Percentiles rank a stretch among this genome's conserved stretches.
Evolutionary conservation across 2,797 vertebrate species (phyloP).

Genomic region (Moxostoma hubbsi): DNA sequence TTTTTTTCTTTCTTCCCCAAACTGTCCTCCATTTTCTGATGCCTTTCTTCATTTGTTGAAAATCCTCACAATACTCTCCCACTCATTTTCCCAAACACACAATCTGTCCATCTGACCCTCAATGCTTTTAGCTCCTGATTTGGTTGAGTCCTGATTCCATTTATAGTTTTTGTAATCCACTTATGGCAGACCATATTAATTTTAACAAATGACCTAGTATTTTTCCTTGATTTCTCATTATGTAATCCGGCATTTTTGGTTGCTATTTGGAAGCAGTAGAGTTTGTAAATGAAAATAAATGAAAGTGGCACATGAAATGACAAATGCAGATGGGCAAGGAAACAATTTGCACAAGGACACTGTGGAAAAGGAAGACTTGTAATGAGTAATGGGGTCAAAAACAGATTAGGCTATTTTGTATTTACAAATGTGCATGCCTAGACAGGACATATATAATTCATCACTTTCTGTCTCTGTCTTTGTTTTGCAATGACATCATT

Average conservation of each 20-base stretch:
- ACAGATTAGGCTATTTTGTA: conserved; percentile 52
- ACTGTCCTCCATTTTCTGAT: conserved; percentile 73
- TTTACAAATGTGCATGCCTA: conserved; percentile 40
- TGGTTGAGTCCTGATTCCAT: conserved; percentile 68
- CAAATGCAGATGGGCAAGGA: conserved; percentile 8
- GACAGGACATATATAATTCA: conserved; percentile 11
- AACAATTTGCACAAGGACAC: conserved; percentile 22
- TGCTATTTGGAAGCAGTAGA: conserved; percentile 60
- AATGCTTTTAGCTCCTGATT: conserved; percentile 53
- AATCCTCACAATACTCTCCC: conserved; percentile 64
- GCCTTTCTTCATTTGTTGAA: conserved; percentile 70
- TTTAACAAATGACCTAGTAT: conserved; percentile 49
- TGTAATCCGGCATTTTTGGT: conserved; percentile 55
- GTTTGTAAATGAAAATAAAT: conserved; percentile 26
- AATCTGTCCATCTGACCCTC: conserved; percentile 59
- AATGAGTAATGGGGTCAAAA: conserved; percentile 45
- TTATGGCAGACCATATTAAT: conserved; percentile 51
- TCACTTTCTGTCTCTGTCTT: conserved; percentile 37
- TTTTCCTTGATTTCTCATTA: conserved; percentile 50
- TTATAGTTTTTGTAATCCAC: conserved; percentile 63
- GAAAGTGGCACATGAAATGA: conserved; percentile 43
- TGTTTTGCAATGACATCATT: conserved; percentile 52
- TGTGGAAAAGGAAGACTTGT: conserved; percentile 53
- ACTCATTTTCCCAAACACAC: conserved; percentile 60
- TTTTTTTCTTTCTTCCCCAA: conserved; percentile 73